phyloP scores from a whole-genome alignment of 2,113 vertebrate genomes.

The Microcebus ravelobensis region DNA sequence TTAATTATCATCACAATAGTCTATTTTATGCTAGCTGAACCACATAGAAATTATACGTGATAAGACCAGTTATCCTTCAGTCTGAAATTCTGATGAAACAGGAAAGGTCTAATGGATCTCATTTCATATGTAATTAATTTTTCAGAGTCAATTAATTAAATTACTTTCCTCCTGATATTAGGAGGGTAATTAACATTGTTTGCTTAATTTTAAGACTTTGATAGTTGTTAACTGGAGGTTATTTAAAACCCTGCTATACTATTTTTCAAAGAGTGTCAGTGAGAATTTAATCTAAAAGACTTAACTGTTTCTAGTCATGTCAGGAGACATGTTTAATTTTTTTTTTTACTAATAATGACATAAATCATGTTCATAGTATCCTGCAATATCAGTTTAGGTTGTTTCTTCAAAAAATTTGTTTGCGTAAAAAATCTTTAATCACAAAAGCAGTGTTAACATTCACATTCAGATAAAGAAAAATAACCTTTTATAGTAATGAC shows the following conservation, averaged over 20 bases:
- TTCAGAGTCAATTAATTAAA: conserved; percentile 81
- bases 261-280: conserved; percentile 44
- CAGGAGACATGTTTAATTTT: conserved; percentile 46
- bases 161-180: conserved; percentile 70
- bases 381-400: background rate
- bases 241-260: conserved; percentile 63
- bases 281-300: conserved; percentile 43
- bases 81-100: conserved; percentile 73
- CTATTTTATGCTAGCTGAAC: conserved; percentile 66
- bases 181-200: conserved; percentile 79
- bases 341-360: background rate
- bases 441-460: background rate
- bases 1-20: conserved; percentile 44
- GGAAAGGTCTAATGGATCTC: conserved; percentile 70
- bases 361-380: background rate
- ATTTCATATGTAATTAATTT: conserved; percentile 77
- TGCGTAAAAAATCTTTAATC: conserved; percentile 24
- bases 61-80: conserved; percentile 64
- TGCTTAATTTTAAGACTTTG: conserved; percentile 79
- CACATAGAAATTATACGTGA: conserved; percentile 42
- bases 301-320: conserved; percentile 35
- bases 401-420: background rate
- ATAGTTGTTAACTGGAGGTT: conserved; percentile 63
- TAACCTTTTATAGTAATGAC: conserved; percentile 6
- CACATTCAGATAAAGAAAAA: conserved; percentile 48